Conservation (phyloP, 2,113 vertebrate species). For the Seriola quinqueradiata region DNA sequence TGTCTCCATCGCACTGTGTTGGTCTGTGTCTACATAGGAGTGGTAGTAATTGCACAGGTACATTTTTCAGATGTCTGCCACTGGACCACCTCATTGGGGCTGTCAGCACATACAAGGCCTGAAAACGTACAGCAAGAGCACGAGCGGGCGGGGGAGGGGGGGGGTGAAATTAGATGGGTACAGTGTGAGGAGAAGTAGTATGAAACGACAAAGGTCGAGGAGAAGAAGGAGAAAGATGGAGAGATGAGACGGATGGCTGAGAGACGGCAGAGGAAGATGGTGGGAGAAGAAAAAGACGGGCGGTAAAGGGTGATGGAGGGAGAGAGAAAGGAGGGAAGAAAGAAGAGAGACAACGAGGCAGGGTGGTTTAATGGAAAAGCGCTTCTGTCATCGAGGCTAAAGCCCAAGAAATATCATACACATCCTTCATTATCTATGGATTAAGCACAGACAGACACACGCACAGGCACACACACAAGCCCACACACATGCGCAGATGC, state of each 20-base stretch:
- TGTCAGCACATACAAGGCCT: constrained; percentile 75
- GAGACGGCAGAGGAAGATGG: constrained; percentile 26
- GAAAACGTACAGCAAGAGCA: constrained; percentile 47
- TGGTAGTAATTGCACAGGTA: constrained; percentile 69
- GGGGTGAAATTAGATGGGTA: constrained; percentile 43
- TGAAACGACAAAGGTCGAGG: constrained; percentile 19
- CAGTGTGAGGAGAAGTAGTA: constrained; percentile 16
- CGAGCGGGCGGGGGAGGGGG: not conserved
- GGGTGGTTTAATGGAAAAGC: constrained; percentile 63
- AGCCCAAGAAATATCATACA: constrained; percentile 64
- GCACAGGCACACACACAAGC: not conserved
- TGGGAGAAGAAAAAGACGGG: constrained; percentile 6
- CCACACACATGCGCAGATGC: not conserved
- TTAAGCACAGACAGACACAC: constrained; percentile 58
- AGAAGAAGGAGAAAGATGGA: constrained; percentile 16
- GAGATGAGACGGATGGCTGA: constrained; percentile 40
- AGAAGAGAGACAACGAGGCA: constrained; percentile 27
- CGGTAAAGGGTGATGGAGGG: not conserved
- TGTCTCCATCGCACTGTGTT: not conserved
- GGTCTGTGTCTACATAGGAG: constrained; percentile 28
- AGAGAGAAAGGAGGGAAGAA: not conserved
- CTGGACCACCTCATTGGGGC: constrained; percentile 72
- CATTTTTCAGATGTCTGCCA: constrained; percentile 80
- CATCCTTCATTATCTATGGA: constrained; percentile 74
- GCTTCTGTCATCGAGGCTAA: constrained; percentile 74